Evolutionary conservation across 2,888 invertebrate genomes (phyloP).

Genomic region (Chelonus formosanus): DNA sequence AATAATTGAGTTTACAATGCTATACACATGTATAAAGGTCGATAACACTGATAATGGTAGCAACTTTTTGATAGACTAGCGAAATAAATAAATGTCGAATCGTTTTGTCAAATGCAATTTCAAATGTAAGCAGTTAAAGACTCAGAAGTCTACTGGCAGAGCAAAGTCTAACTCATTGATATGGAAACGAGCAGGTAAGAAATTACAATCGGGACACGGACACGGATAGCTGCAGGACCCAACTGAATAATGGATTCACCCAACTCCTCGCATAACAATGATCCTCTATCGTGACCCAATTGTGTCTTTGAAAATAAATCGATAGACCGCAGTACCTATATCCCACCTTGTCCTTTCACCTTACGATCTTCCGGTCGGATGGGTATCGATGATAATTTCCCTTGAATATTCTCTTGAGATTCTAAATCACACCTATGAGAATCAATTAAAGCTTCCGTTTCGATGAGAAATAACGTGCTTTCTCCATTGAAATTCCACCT

Average conservation of each 20-base stretch:
- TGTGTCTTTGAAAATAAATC: conserved; percentile 53
- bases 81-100: conserved; percentile 44
- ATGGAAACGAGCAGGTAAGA: conserved; percentile 62
- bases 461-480: too few species aligned
- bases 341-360: not conserved
- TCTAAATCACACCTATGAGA: too few species aligned
- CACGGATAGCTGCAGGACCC: conserved; percentile 54
- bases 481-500: too few species aligned
- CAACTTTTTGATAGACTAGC: not conserved
- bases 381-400: too few species aligned
- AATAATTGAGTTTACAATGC: too few species aligned
- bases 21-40: too few species aligned
- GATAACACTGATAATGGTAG: not conserved
- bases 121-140: conserved; percentile 37
- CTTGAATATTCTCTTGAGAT: too few species aligned
- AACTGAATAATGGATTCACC: conserved; percentile 60
- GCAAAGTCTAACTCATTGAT: conserved; percentile 53
- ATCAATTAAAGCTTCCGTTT: too few species aligned
- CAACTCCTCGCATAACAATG: conserved; percentile 58
- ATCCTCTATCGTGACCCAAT: conserved; percentile 52
- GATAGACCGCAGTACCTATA: conserved; percentile 47
- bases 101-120: conserved; percentile 51
- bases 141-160: conserved; percentile 8
- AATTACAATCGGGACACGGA: conserved; percentile 60
- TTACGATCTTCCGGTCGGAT: too few species aligned